phyloP scores from a whole-genome alignment of 2,888 invertebrate species.

The Actias luna region DNA sequence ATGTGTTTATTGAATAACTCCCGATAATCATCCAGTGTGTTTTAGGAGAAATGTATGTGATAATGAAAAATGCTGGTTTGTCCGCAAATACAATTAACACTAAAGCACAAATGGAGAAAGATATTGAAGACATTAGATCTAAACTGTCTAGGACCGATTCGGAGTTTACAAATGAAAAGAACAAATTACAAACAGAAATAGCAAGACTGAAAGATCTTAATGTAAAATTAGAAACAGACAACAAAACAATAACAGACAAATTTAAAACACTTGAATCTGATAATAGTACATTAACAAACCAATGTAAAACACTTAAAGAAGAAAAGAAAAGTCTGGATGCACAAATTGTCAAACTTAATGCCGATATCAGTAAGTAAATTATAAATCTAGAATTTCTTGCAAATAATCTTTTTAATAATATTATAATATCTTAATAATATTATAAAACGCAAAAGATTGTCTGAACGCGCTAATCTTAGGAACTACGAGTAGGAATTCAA shows the following conservation, averaged over 20 bases:
- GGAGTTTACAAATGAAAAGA: conserved; percentile 78
- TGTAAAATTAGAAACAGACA: conserved; percentile 69
- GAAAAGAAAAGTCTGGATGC: conserved; percentile 84
- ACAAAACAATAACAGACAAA: conserved; percentile 58
- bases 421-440: too few relatives aligned
- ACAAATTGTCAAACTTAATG: conserved; percentile 81
- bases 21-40: conserved; percentile 11
- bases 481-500: too few relatives aligned
- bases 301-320: conserved; percentile 81
- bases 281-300: conserved; percentile 61
- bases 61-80: conserved; percentile 83
- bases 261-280: conserved; percentile 61
- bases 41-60: conserved; percentile 81
- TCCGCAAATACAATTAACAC: conserved; percentile 74
- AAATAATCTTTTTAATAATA: too few relatives aligned
- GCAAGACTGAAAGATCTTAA: conserved; percentile 78
- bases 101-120: conserved; percentile 72
- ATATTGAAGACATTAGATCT: conserved; percentile 77
- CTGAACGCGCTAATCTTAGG: too few relatives aligned
- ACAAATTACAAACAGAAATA: conserved; percentile 73
- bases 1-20: neutral
- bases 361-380: conserved; percentile 76
- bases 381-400: neutral
- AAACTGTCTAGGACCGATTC: conserved; percentile 75
- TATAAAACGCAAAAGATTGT: too few relatives aligned